Evolutionary conservation across 2,113 vertebrate genomes (phyloP).

Genomic region (Macaca mulatta): DNA sequence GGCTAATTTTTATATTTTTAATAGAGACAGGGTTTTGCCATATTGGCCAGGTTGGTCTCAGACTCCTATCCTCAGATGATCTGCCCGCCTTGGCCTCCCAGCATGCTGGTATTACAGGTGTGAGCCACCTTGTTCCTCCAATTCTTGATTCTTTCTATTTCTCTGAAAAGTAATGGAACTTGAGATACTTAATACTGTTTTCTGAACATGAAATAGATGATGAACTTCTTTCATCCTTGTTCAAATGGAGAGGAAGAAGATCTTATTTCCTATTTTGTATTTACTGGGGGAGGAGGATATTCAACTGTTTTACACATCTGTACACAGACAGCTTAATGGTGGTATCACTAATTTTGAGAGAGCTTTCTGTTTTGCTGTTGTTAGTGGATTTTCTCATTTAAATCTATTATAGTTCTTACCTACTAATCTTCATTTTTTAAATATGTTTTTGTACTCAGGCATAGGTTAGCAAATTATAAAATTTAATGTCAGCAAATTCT

Average conservation of each 20-base stretch:
- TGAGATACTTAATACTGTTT: background rate
- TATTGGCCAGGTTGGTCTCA: too few species aligned
- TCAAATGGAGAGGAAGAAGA: background rate
- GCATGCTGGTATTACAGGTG: too few species aligned
- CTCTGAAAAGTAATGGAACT: constrained; percentile 9
- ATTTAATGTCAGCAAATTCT: constrained; percentile 18
- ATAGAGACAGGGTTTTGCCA: too few species aligned
- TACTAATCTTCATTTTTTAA: background rate
- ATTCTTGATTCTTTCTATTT: constrained; percentile 5
- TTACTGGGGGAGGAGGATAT: background rate
- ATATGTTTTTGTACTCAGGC: background rate
- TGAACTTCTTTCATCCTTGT: background rate
- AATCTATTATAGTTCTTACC: background rate
- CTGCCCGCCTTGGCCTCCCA: too few species aligned
- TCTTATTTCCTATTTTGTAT: background rate
- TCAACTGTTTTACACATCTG: background rate
- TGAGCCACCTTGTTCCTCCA: too few species aligned
- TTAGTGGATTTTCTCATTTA: background rate
- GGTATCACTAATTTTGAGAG: background rate
- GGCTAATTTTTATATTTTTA: too few species aligned
- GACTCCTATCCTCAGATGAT: too few species aligned
- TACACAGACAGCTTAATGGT: background rate
- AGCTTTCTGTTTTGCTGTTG: background rate
- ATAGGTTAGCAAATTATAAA: constrained; percentile 27
- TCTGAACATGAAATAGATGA: background rate